Conservation (phyloP, 2,797 vertebrate species). For the Lophura swinhoii region DNA sequence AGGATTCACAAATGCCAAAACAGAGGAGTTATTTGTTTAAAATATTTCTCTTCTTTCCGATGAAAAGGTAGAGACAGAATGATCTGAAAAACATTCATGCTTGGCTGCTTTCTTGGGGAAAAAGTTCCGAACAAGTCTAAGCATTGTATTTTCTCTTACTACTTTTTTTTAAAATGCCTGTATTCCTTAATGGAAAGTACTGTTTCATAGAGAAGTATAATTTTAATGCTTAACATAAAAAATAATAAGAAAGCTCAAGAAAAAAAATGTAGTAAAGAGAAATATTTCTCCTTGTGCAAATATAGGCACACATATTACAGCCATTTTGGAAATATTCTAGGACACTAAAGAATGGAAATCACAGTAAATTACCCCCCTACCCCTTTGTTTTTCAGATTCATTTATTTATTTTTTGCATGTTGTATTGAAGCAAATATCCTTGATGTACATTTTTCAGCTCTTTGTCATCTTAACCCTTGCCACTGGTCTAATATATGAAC, state of each 20-base stretch:
- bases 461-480: background rate
- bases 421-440: background rate
- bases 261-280: background rate
- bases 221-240: background rate
- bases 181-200: background rate
- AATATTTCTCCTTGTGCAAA: background rate
- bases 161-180: background rate
- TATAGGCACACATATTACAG: background rate
- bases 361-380: background rate
- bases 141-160: background rate
- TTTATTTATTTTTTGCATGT: background rate
- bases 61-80: background rate
- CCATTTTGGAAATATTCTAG: slow-evolving; percentile 5
- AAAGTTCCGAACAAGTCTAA: background rate
- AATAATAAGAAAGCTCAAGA: background rate
- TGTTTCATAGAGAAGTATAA: background rate
- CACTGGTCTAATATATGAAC: background rate
- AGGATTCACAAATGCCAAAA: background rate
- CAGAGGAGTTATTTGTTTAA: background rate
- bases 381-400: background rate
- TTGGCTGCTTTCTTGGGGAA: background rate
- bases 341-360: background rate
- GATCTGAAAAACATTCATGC: background rate
- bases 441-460: background rate
- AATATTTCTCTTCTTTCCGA: background rate